Base-by-base conservation (phyloP, 2,888 invertebrate genomes). In the Bimastos eiseni region DNA sequence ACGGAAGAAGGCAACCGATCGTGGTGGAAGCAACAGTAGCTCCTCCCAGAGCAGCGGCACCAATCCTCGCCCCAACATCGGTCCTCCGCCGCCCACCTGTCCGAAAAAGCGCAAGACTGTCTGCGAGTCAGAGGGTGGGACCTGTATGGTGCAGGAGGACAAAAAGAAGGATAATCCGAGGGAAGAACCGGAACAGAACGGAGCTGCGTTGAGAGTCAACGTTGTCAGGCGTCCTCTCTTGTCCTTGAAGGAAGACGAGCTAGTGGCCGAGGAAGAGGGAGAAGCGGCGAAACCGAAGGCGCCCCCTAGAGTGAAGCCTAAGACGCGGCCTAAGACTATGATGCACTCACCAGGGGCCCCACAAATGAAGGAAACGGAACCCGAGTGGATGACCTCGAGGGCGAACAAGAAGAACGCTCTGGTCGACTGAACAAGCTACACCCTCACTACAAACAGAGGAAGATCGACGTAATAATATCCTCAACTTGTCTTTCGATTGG, bases 281-380 rank as follows among this genome's bases (percentile, higher is more conserved):
- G 37, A 34, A 36, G 86, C 36, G 37, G 86, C 86, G 86, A 86
- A 19, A 86, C 86, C 86, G 6, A 86, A 86, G 24, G 86, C 34
- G 37, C 86, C 86, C 34, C 86, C 86, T 34, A 86, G 37, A 33
- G 37, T 37, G 21, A 1, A 36, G 37, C 86, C 86, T 5, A 86
- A 86, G 17, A 34, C 86, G n/a, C 34, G 86, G n/a, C 86, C 86
- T 15, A 86, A 86, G 86, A 86, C 86, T 21, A 86, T 86, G 86
- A 34, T 86, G 37, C 86, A 86, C 24, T 0, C 86, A 37, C 6
- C 37, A 1, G 84, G 17, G 86, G 19, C 34, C 36, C 6, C 86
- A 21, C 2, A 34, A 24, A 34, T 11, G 36, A 36, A 36, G 36
- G 37, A 34, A 33, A 36, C 86, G 37, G 36, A 86, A 24, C 86